phyloP scores from a whole-genome alignment of 2,113 vertebrate species.

The Pseudolaguvia tuberculata region DNA sequence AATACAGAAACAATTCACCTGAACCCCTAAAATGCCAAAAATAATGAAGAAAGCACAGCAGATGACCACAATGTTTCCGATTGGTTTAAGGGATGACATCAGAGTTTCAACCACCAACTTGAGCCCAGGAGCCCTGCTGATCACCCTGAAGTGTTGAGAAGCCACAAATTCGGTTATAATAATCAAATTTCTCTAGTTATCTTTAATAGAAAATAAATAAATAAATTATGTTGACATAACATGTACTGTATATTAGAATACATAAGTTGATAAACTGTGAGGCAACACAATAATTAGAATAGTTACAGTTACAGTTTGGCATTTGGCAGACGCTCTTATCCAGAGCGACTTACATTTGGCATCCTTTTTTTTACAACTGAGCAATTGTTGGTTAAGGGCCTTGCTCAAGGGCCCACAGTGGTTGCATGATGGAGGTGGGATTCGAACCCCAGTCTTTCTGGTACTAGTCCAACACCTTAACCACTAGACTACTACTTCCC shows the following conservation, averaged over 20 bases:
- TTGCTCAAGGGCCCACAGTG: too few relatives aligned
- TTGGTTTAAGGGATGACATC: slow-evolving; percentile 97
- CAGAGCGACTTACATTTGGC: too few relatives aligned
- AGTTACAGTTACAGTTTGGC: too few relatives aligned
- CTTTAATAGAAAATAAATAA: background rate
- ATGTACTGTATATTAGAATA: background rate
- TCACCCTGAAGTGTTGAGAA: slow-evolving; percentile 72
- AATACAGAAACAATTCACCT: slow-evolving; percentile 71
- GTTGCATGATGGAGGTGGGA: too few relatives aligned
- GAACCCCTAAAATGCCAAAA: slow-evolving; percentile 96
- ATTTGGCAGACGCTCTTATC: too few relatives aligned
- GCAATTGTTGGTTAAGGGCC: too few relatives aligned
- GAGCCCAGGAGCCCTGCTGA: slow-evolving; percentile 94
- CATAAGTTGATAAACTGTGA: background rate
- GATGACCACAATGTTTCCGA: slow-evolving; percentile 98
- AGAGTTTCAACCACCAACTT: slow-evolving; percentile 97
- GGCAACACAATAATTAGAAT: background rate
- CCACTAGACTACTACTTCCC: too few relatives aligned
- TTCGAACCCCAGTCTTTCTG: too few relatives aligned
- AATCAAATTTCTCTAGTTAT: background rate
- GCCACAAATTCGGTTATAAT: background rate
- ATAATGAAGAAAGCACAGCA: slow-evolving; percentile 99
- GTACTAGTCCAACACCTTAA: too few relatives aligned
- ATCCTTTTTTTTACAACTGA: too few relatives aligned
- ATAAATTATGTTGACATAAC: background rate